These are phyloP conservation scores for Felis chaus DNA, from an alignment of 2,113 vertebrate genomes.

Conservation along the genomic window DNA sequence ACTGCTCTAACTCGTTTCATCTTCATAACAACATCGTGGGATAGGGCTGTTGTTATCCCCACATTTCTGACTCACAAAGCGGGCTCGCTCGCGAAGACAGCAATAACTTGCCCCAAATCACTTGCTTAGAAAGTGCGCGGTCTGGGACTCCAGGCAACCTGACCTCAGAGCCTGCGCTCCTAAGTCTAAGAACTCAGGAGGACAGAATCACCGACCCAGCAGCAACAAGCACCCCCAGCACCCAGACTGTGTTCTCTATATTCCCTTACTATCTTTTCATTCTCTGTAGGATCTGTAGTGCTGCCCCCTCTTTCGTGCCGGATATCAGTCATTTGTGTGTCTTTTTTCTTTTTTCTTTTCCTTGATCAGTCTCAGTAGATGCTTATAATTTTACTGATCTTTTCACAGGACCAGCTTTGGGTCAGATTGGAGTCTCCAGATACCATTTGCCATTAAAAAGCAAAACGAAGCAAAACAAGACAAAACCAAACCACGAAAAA, in stretches of 20 bases:
- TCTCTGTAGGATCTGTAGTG: background rate
- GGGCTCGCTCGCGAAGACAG: background rate
- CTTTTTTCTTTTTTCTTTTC: background rate
- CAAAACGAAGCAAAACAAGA: background rate
- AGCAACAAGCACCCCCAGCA: background rate
- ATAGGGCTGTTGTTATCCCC: no score
- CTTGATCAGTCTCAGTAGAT: background rate
- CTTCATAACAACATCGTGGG: background rate
- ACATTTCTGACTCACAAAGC: background rate
- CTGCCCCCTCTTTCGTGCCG: background rate
- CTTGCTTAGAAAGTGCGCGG: background rate
- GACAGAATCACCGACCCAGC: background rate
- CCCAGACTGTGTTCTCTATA: background rate
- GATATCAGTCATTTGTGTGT: accelerated
- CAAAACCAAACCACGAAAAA: background rate
- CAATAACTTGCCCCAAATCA: background rate
- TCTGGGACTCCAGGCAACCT: background rate
- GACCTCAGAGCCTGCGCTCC: background rate
- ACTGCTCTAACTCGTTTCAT: background rate
- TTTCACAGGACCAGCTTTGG: background rate
- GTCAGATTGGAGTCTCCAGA: background rate
- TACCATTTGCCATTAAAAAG: background rate
- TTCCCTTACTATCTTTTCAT: accelerated
- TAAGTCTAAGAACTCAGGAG: background rate
- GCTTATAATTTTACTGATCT: background rate